Percentiles rank a stretch among this genome's conserved stretches.
Conservation (phyloP, 53 echinoderm and acorn worm species). For the Apostichopus leukothele region DNA sequence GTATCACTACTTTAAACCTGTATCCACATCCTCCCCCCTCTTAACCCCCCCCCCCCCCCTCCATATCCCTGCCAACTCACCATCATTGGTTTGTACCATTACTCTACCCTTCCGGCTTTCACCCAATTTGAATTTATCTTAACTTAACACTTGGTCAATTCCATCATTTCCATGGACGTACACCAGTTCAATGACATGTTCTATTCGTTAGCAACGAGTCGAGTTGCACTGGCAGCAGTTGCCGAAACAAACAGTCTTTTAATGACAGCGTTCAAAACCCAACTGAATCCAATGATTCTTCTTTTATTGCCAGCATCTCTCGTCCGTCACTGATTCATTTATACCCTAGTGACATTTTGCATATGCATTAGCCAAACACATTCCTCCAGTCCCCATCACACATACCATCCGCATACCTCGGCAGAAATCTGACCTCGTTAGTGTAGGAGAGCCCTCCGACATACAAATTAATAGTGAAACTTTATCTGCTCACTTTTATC, state of each 20-base stretch:
- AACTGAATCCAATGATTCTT: neutral
- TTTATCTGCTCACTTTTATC: neutral
- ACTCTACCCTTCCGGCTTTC: no score
- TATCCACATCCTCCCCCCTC: no score
- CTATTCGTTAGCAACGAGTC: no score
- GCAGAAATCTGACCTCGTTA: constrained; percentile 29
- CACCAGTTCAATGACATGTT: no score
- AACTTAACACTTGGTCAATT: no score
- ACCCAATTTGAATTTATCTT: no score
- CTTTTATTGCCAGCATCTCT: neutral
- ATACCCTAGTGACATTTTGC: neutral
- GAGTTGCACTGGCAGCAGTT: no score
- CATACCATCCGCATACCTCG: constrained; percentile 28
- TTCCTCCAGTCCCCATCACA: constrained; percentile 23
- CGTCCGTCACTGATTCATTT: neutral
- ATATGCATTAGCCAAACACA: neutral
- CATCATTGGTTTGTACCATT: no score
- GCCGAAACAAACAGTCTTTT: neutral
- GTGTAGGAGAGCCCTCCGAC: neutral
- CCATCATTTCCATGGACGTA: no score
- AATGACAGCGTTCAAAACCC: neutral
- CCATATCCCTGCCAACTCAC: no score
- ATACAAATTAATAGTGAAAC: constrained; percentile 3
- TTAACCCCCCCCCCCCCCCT: no score
- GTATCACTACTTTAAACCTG: no score